These are phyloP conservation scores for Columba livia DNA, from an alignment of 2,113 vertebrate species.

Conservation along the genomic window DNA sequence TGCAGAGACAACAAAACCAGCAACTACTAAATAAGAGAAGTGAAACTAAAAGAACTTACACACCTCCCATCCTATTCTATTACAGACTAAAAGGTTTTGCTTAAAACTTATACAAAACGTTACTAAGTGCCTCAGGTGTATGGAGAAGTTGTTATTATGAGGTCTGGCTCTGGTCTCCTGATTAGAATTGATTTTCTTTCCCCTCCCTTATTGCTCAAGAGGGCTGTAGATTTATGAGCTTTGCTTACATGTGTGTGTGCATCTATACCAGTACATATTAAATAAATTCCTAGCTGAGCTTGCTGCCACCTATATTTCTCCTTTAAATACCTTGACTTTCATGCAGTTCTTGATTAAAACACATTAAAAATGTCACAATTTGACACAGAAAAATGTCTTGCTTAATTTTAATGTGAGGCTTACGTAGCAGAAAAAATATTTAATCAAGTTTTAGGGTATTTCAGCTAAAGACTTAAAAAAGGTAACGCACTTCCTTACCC, in stretches of 20 bases:
- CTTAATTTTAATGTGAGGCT: not conserved
- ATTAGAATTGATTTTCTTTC: constrained; percentile 73
- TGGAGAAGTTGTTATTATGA: not conserved
- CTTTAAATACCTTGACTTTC: not conserved
- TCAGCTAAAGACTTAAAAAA: not conserved
- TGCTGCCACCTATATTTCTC: not conserved
- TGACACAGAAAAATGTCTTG: not conserved
- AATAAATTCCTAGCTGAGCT: constrained; percentile 18
- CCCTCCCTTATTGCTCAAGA: constrained; percentile 38
- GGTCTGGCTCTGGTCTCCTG: constrained; percentile 10
- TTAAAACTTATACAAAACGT: constrained; percentile 36
- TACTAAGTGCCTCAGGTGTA: constrained; percentile 51
- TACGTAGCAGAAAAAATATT: not conserved
- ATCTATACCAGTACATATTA: constrained; percentile 6
- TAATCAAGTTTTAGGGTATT: not conserved
- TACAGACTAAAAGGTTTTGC: not conserved
- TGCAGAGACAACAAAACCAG: not conserved
- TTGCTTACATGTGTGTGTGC: constrained; percentile 39
- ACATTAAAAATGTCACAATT: not conserved
- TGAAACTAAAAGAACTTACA: not conserved
- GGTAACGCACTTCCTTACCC: not conserved
- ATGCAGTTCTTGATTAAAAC: not conserved
- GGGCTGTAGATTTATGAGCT: constrained; percentile 49
- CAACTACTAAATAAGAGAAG: not conserved
- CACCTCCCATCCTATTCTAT: not conserved